A percentile compares a stretch with the other conserved stretches of the same genome.
Conservation (phyloP, 2,113 vertebrate species). For the Sakesphorus luctuosus region DNA sequence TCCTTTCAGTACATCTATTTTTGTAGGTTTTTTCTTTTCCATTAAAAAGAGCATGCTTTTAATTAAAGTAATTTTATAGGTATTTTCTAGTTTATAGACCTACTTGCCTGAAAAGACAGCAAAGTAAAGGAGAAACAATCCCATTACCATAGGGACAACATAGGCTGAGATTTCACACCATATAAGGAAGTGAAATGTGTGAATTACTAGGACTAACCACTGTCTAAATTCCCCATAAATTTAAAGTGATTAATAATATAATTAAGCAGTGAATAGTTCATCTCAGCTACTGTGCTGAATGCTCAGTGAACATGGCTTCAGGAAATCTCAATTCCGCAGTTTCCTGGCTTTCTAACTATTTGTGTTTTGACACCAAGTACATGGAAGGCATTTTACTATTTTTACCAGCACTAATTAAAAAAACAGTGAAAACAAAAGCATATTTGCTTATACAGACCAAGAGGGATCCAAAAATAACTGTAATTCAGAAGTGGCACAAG, state of each 20-base stretch:
- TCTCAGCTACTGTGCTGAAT: background rate
- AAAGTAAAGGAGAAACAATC: background rate
- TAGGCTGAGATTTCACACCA: background rate
- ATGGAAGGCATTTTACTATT: background rate
- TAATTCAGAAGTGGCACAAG: background rate
- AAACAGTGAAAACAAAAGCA: fast-evolving
- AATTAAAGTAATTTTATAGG: background rate
- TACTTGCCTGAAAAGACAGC: background rate
- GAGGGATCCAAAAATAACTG: background rate
- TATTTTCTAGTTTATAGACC: background rate
- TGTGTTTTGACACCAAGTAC: background rate
- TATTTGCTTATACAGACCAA: background rate
- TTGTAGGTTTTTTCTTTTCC: fast-evolving
- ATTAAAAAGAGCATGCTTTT: background rate
- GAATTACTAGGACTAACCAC: background rate
- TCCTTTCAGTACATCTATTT: background rate
- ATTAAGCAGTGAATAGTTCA: background rate
- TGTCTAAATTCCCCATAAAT: background rate
- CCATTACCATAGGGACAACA: background rate
- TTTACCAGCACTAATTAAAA: background rate
- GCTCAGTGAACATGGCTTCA: background rate
- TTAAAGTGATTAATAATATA: background rate
- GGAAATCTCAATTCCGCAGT: background rate
- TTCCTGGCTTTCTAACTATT: background rate
- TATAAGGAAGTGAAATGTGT: background rate